Base-by-base conservation (phyloP, 2,888 invertebrate species). In the Drosophila tanythrix region DNA sequence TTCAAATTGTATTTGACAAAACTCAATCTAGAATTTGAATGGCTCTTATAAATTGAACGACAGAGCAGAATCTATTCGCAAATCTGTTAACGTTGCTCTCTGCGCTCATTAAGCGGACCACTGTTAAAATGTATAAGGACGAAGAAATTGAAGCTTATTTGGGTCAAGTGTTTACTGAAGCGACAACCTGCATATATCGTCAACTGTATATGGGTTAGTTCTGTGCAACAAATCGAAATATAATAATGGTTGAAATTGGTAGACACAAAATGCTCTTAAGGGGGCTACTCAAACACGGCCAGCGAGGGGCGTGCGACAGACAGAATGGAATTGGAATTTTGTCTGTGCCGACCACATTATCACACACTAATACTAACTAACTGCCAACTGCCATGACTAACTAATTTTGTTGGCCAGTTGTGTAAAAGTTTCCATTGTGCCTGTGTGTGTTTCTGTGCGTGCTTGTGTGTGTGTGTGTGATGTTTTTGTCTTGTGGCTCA, bases 151-250 rank as follows among this genome's bases (percentile, higher is more conserved):
- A n/a, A 56, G 50, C 46, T 61, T 78, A 87, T 77, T 82, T 86
- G 75, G 88, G 88, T 89, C 88, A 88, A 88, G 74, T 85, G 76
- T 61, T 70, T 66, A 68, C 40, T 29, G 61, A 74, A 74, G 63
- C 43, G 62, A 55, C 68, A 68, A 46, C 56, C 65, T 57, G 65
- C 56, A 65, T 58, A 53, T 57, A 46, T 25, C 56, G 52, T 48
- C 38, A 29, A 65, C 35, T 38, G 27, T 55, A 51, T 73, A 65
- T 69, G 69, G 67, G 67, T 63, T 70, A 50, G 64, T 67, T 18
- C 60, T 60, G 63, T 78, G 78, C 78, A 75, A 57, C 71, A 79
- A 77, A 71, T 67, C 71, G 52, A 62, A 79, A 48, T 33, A 52
- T 29, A 50, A 38, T n/a, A 13, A 46, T 29, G 29, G 10, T 38